Conservation (phyloP, 2,113 vertebrate species). For the Erythrocercus mccallii region DNA sequence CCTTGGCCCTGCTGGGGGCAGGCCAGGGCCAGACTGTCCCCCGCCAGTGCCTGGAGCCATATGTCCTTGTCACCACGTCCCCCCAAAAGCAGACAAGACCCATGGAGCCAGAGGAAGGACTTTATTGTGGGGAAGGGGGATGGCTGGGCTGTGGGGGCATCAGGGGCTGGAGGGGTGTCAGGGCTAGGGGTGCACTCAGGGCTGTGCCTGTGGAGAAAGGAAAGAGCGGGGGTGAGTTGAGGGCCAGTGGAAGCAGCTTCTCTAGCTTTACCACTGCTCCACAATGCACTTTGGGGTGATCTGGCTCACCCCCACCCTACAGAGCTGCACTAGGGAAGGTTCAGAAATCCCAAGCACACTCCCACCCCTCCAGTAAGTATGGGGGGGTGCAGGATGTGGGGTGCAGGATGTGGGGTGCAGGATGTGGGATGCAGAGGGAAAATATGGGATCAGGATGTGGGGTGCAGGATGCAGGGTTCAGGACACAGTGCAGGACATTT, state of each 20-base stretch:
- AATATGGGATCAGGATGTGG: no score
- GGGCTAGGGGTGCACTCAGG: accelerated
- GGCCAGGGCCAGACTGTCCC: neutral
- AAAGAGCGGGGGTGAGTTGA: accelerated
- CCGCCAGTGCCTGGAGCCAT: neutral
- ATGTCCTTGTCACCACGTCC: neutral
- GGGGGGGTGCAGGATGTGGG: neutral
- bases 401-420: neutral
- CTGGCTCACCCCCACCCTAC: neutral
- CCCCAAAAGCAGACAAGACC: neutral
- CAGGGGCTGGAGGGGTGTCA: accelerated
- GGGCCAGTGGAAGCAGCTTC: neutral
- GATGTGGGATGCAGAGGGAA: no score
- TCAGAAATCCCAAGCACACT: neutral
- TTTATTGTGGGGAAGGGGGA: neutral
- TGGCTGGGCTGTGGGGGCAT: accelerated
- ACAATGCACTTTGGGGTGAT: neutral
- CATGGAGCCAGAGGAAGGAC: neutral
- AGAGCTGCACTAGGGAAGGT: neutral
- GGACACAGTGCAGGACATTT: neutral
- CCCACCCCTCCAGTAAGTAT: no score
- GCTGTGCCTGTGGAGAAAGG: neutral
- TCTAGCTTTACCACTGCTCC: neutral
- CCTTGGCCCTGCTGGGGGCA: neutral
- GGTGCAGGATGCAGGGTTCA: neutral